phyloP scores from a whole-genome alignment of 2,797 vertebrate genomes.

The Limnodromus scolopaceus region DNA sequence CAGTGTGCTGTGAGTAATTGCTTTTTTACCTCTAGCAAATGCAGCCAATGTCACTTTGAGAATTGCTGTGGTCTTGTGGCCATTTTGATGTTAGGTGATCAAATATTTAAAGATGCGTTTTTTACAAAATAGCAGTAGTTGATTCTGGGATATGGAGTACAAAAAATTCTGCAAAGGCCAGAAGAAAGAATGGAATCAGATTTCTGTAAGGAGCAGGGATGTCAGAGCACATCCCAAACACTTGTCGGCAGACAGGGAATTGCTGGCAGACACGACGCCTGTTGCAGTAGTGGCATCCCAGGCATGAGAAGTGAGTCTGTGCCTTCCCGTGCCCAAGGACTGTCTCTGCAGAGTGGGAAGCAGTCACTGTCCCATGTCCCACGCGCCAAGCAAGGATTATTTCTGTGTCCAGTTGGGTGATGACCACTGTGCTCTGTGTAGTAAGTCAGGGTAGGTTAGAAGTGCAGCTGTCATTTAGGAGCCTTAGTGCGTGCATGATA shows the following conservation, averaged over 20 bases:
- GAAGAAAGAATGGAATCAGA: neutral
- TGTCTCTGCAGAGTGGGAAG: neutral
- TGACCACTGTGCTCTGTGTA: accelerated
- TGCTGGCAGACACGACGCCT: accelerated
- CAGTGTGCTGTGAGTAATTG: neutral
- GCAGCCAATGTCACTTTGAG: neutral
- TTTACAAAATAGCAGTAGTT: neutral
- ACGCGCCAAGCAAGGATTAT: accelerated
- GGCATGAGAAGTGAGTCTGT: accelerated
- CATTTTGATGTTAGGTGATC: neutral
- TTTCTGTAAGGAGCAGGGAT: neutral
- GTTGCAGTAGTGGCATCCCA: neutral
- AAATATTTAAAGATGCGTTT: neutral
- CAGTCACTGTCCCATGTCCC: accelerated
- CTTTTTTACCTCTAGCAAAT: neutral
- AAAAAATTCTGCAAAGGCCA: neutral
- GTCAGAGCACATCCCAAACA: neutral
- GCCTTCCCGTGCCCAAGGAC: neutral
- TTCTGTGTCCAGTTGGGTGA: accelerated
- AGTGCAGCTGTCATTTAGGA: neutral
- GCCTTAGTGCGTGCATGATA: neutral
- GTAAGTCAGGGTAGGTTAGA: neutral
- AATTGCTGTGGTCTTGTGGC: neutral
- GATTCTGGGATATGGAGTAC: neutral
- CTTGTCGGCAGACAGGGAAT: accelerated